Evolutionary conservation across 2,113 vertebrate species (phyloP), one percentile per base, ranked within the genome.

Genomic region (Ciconia boyciana): DNA sequence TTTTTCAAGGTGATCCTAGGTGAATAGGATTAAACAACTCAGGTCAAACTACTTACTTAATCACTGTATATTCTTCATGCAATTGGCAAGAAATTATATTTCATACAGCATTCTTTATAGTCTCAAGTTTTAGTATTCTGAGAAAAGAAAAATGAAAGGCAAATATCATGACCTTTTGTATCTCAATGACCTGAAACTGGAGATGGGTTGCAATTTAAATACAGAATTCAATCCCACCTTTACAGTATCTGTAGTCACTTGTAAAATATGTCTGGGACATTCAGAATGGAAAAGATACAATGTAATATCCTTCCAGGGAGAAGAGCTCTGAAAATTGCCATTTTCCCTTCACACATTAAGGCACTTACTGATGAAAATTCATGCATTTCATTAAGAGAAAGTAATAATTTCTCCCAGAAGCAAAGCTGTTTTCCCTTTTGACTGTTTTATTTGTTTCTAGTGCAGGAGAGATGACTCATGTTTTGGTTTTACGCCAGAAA

Each of bases 21-120:
- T 94, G 96, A 95, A 96, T 93, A 93, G 85, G 94, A 97, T 97
- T 96, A 97, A 97, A 96, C 64, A 97, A 94, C 87, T 90, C 78
- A 18, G 95, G 95, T 96, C 94, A 96, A 88, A 90, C 91, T 96
- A 95, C 91, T 92, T 94, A 93, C 93, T 96, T 96, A 97, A 96
- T 96, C 95, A 94, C 71, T 96, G 93, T 94, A 89, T 94, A 96
- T 97, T 97, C 93, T 94, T 96, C 76, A 72, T 86, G 82, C 82
- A 96, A 75, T 94, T 97, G 94, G 64, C 61, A 87, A 90, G 90
- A 93, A 95, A 96, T 96, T 95, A 90, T 94, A 86, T 95, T 97
- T 96, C 86, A 91, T 90, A 60, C 55, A 41, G 89, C 66, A 86
- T 95, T 86, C 87, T 96, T 93, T 80, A 83, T 82, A 95, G 84